Evolutionary conservation across 1,140 invertebrate species (phyloP), one percentile per base, ranked within the genome.

Genomic region (Planococcus citri): DNA sequence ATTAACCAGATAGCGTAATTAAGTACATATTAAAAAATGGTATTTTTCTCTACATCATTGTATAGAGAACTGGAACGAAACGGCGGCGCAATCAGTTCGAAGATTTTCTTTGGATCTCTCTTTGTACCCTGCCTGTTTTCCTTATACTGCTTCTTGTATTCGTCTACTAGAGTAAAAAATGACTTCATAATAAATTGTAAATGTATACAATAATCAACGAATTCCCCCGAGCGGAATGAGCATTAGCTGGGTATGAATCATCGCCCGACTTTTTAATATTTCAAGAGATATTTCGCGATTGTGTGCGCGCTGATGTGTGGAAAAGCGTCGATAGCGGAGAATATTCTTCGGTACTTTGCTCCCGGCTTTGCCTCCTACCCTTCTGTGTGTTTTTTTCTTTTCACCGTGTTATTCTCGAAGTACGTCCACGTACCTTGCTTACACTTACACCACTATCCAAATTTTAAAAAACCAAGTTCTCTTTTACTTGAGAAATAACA

Each of bases 231-330:
- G 41, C 41, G 41, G 41, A 51, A 51, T 51, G 41, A 51, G 41
- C 41, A 51, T 51, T 51, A 51, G 41, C 17, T 51, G 41, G 41
- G n/a, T 51, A 51, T 51, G 41, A 51, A 51, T 51, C 41, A 51
- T 51, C 41, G 10, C 41, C 41, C 12, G n/a, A 51, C 41, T 51
- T 51, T 51, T 51, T 51, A 51, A 51, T 51, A 51, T 51, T 51
- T 51, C 41, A 20, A 51, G n/a, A 51, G 41, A 20, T 20, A 51
- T 51, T 51, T 51, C 41, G 41, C 41, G 41, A 51, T 51, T 51
- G n/a, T 20, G n/a, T 20, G 41, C 41, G 41, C 41, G 10, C 41
- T 20, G 41, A 20, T 20, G 41, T 17, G 41, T 51, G 12, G 41
- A 51, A 51, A 51, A 51, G 41, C 41, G 6, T 33, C 29, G 29